Base-by-base conservation (phyloP, 2,113 vertebrate genomes). In the Smithornis capensis region DNA sequence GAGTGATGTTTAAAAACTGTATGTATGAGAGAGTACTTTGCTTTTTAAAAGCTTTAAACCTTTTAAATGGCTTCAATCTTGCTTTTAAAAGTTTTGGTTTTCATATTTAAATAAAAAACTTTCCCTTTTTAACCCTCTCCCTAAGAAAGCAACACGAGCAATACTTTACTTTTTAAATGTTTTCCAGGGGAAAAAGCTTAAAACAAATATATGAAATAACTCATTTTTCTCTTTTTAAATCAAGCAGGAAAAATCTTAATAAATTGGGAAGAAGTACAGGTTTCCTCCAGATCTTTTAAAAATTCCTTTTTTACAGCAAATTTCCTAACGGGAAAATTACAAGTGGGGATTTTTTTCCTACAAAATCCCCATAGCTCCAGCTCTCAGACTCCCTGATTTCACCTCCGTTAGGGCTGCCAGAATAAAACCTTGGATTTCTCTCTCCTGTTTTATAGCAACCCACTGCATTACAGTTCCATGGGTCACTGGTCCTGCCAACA, bases 361-460 rank as follows among this genome's bases (percentile, higher is more conserved):
- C 63, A n/a, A 68, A 89, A 31, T 5, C 10, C 19, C 33, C n/a
- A 31, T 0, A 86, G 76, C 68, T 89, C 35, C 68, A 84, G 38
- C 76, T 67, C 67, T 52, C 35, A 68, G 19, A 28, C 29, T 85
- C 67, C 50, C 49, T 33, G 47, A 25, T 89, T 92, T 82, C 80
- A 92, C 85, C 59, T 78, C 71, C 35, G 14, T 50, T 25, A 25
- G 50, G 38, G 25, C 14, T 59, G 56, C 75, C 67, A 70, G 82
- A 75, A 94, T 42, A 83, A 93, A 95, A 86, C 19, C 47, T 67
- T 73, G 12, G 45, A 64, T 90, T 89, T 92, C 74, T 45, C 67
- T 81, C 35, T 4, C 19, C 67, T 94, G 68, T 93, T 97, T 96
- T 95, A 94, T 45, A 88, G 92, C 87, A 95, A 35, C 78, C n/a